phyloP scores from a whole-genome alignment of 2,797 vertebrate genomes.

The Ataeniobius toweri region DNA sequence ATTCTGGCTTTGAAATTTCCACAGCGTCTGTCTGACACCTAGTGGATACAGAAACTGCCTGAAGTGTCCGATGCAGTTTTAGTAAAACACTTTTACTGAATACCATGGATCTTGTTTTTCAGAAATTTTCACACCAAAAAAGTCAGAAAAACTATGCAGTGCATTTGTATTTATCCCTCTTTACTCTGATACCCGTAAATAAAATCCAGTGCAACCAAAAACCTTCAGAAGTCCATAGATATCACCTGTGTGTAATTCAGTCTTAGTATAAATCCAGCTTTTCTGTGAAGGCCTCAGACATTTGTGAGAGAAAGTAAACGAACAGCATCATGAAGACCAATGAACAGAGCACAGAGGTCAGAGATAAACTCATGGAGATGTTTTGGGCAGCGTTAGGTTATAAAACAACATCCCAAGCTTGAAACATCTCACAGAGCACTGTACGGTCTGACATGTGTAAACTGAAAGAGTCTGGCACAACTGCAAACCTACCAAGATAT shows the following conservation, averaged over 20 bases:
- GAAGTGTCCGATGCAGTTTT: constrained; percentile 7
- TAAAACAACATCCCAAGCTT: neutral
- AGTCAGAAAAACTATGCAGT: neutral
- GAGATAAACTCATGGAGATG: neutral
- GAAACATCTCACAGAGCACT: neutral
- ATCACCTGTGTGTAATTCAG: neutral
- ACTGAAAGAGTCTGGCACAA: neutral
- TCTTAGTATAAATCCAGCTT: neutral
- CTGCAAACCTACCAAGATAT: neutral
- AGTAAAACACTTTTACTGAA: neutral
- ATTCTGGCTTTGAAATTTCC: constrained; percentile 45
- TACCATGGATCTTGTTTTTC: neutral
- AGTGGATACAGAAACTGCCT: constrained; percentile 66
- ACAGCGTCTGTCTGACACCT: constrained; percentile 79
- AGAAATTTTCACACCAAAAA: neutral
- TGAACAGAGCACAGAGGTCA: neutral
- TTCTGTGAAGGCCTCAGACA: neutral
- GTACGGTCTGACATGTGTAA: neutral
- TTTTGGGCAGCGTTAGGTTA: neutral
- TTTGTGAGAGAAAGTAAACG: neutral
- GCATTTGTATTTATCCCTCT: neutral
- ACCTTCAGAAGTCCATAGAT: neutral
- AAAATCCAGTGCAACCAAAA: neutral
- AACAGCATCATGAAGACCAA: neutral
- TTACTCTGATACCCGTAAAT: neutral